Evolutionary conservation across 1,140 invertebrate genomes (phyloP).

Genomic region (Bombus sibiricus): DNA sequence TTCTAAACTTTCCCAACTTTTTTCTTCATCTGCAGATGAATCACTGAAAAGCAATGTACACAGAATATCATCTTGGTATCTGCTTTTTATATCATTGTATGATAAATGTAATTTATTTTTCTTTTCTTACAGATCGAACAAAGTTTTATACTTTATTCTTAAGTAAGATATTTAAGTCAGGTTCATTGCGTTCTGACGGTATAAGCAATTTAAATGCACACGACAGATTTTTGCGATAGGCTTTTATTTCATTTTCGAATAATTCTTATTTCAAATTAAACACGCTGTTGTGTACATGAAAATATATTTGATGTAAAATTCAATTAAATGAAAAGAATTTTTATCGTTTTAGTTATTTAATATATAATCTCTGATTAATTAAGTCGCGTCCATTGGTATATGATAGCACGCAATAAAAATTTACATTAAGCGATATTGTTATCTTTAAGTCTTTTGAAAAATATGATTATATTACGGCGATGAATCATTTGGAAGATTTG

Average conservation of each 20-base stretch:
- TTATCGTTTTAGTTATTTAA: too few relatives aligned
- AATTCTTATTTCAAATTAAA: not conserved
- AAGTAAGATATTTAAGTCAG: conserved; percentile 16
- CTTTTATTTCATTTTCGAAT: not conserved
- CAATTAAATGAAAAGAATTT: not conserved
- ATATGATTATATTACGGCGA: not conserved
- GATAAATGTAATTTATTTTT: not conserved
- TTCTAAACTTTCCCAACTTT: conserved; percentile 43
- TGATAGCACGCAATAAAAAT: not conserved
- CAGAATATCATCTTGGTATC: not conserved
- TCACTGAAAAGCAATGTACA: conserved; percentile 25
- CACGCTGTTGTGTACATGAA: not conserved
- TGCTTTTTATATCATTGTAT: not conserved
- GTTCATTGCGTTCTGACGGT: conserved; percentile 1
- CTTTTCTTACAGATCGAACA: conserved; percentile 67
- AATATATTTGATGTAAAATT: not conserved
- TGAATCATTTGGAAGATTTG: not conserved
- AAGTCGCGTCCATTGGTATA: conserved; percentile 11
- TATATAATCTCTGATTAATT: not conserved
- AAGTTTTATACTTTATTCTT: conserved; percentile 4
- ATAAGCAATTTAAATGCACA: not conserved
- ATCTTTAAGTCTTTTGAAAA: not conserved
- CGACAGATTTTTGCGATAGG: not conserved
- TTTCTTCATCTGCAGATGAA: conserved; percentile 34
- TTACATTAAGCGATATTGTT: not conserved